Percentiles rank a stretch among this genome's conserved stretches.
phyloP scores from a whole-genome alignment of 2,888 invertebrate genomes.

The Acleris laterana region DNA sequence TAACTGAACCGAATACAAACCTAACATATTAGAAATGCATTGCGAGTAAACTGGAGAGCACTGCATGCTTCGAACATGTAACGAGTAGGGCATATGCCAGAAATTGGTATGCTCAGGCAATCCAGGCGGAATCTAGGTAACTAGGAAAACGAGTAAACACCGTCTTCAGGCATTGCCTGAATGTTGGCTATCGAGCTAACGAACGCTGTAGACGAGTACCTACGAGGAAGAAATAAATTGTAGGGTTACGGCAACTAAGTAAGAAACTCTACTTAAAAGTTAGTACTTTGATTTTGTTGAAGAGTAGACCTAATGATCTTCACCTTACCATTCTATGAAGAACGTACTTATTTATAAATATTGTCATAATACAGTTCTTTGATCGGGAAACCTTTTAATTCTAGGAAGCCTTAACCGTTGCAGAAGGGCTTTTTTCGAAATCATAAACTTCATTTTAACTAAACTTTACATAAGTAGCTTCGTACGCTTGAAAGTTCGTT shows the following conservation, averaged over 20 bases:
- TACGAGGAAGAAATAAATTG: constrained; percentile 6
- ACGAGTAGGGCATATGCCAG: constrained; percentile 58
- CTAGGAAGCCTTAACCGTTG: background rate
- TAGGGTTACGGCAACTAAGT: background rate
- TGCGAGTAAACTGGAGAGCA: constrained; percentile 3
- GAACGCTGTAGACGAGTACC: constrained; percentile 28
- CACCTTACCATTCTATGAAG: background rate
- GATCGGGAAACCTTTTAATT: background rate
- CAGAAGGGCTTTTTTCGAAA: background rate
- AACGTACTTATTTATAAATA: background rate
- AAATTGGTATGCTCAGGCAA: constrained; percentile 55
- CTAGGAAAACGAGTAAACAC: constrained; percentile 40
- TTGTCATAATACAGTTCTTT: background rate
- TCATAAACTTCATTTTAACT: too few relatives aligned
- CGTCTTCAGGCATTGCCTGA: constrained; percentile 42
- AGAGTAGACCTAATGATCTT: background rate
- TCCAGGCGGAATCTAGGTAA: constrained; percentile 46
- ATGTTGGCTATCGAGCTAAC: constrained; percentile 39
- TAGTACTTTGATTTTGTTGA: too few relatives aligned
- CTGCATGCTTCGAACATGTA: constrained; percentile 39
- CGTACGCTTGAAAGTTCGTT: too few relatives aligned
- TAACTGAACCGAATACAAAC: background rate
- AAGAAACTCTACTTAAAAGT: too few relatives aligned
- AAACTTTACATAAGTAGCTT: too few relatives aligned
- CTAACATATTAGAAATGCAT: constrained; percentile 6